Percentiles rank a stretch among this genome's conserved stretches.
Evolutionary conservation across 2,888 invertebrate genomes (phyloP).

Genomic region (Aelia acuminata): DNA sequence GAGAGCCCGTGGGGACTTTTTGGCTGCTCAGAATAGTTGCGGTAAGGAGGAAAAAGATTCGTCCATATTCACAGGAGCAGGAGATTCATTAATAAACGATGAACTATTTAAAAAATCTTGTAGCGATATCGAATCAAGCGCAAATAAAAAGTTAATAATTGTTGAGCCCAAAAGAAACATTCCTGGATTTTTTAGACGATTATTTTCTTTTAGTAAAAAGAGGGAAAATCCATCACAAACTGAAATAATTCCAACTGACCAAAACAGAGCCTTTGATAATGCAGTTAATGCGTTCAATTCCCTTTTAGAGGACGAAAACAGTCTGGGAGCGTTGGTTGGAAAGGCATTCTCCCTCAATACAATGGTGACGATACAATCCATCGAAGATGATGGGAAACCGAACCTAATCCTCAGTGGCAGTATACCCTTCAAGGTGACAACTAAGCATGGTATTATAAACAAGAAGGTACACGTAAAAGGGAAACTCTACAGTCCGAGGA

Average conservation of each 20-base stretch:
- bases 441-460: neutral
- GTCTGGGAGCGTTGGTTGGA: slow-evolving; percentile 5
- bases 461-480: slow-evolving; percentile 18
- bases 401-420: slow-evolving; percentile 23
- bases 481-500: neutral
- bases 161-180: neutral
- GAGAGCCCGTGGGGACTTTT: too few relatives aligned
- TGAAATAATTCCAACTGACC: neutral
- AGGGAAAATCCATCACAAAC: neutral
- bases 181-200: neutral
- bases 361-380: slow-evolving; percentile 13
- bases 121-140: neutral
- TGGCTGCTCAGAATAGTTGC: neutral
- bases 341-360: slow-evolving; percentile 33
- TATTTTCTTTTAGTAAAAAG: neutral
- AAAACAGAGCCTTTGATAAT: neutral
- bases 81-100: neutral
- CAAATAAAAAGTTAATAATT: neutral
- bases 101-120: neutral
- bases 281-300: neutral
- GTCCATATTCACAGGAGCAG: neutral
- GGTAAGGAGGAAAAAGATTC: neutral
- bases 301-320: neutral
- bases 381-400: slow-evolving; percentile 20
- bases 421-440: slow-evolving; percentile 25